Conservation (phyloP, 2,888 invertebrate species). For the Diachrysia chrysitis region DNA sequence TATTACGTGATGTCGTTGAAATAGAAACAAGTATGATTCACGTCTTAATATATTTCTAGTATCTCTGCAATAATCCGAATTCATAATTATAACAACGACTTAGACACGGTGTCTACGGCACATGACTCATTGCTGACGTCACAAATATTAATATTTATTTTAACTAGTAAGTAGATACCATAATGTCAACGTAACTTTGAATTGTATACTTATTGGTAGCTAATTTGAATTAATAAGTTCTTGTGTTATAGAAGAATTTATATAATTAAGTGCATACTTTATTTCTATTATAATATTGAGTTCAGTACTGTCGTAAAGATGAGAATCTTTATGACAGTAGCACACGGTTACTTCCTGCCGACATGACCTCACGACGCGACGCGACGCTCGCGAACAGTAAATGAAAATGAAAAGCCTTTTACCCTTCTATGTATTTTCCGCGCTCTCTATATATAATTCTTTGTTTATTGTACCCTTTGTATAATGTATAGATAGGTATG, state of each 20-base stretch:
- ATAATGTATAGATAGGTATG: too few species aligned
- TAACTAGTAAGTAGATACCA: constrained; percentile 25
- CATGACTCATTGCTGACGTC: constrained; percentile 60
- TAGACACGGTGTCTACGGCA: constrained; percentile 54
- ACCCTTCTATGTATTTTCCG: not conserved
- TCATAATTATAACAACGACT: constrained; percentile 40
- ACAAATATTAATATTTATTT: constrained; percentile 46
- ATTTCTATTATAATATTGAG: constrained; percentile 33
- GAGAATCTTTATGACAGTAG: constrained; percentile 46
- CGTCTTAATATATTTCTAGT: constrained; percentile 1
- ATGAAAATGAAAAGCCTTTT: constrained; percentile 35
- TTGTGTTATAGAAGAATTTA: constrained; percentile 16
- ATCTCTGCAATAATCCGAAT: constrained; percentile 25
- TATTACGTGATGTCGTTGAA: constrained; percentile 30
- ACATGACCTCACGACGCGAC: constrained; percentile 40
- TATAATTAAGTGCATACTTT: constrained; percentile 39
- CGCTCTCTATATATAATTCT: not conserved
- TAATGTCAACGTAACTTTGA: constrained; percentile 12
- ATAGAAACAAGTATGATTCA: constrained; percentile 45
- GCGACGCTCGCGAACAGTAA: constrained; percentile 18
- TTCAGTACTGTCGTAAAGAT: constrained; percentile 39
- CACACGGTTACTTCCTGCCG: constrained; percentile 39
- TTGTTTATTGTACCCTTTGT: not conserved
- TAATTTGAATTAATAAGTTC: constrained; percentile 46
- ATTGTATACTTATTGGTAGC: constrained; percentile 25